Conservation (phyloP, 1,140 invertebrate genomes). For the Whitmania pigra region DNA sequence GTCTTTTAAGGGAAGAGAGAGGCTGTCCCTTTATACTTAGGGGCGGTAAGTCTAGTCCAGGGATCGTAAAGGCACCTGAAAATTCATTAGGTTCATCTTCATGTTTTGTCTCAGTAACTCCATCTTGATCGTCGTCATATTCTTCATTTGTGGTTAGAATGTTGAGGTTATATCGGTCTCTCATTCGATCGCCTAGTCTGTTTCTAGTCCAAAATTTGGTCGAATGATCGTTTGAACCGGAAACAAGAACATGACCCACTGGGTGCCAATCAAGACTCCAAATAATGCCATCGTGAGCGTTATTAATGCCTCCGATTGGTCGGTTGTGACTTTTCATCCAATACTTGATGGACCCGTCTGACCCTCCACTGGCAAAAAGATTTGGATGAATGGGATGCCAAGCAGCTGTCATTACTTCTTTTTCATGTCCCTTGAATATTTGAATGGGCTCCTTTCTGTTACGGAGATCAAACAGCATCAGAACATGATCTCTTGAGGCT, state of each 20-base stretch:
- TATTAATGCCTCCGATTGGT: conserved; percentile 91
- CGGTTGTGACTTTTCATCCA: conserved; percentile 96
- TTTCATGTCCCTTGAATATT: conserved; percentile 92
- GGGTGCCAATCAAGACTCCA: conserved; percentile 99
- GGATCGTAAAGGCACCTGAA: too few relatives aligned
- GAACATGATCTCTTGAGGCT: conserved; percentile 86
- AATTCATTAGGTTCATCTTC: too few relatives aligned
- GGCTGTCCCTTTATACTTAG: too few relatives aligned
- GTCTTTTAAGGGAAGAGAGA: too few relatives aligned
- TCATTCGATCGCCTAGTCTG: conserved; percentile 89
- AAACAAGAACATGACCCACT: conserved; percentile 90
- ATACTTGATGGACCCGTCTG: conserved; percentile 90
- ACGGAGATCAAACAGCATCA: conserved; percentile 93
- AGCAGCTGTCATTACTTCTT: conserved; percentile 84
- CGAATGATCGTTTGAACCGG: conserved; percentile 93
- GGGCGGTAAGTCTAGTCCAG: too few relatives aligned
- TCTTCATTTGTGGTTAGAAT: conserved; percentile 51
- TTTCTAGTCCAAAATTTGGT: conserved; percentile 98
- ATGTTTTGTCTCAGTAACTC: too few relatives aligned
- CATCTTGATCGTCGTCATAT: too few relatives aligned
- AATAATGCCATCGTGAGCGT: conserved; percentile 95
- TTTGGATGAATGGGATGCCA: conserved; percentile 97
- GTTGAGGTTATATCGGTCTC: conserved; percentile 73
- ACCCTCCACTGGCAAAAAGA: conserved; percentile 86
- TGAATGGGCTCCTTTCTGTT: conserved; percentile 82